Evolutionary conservation across 2,113 vertebrate genomes (phyloP), one percentile per base, ranked within the genome.

Genomic region (Hemiprocne comata): DNA sequence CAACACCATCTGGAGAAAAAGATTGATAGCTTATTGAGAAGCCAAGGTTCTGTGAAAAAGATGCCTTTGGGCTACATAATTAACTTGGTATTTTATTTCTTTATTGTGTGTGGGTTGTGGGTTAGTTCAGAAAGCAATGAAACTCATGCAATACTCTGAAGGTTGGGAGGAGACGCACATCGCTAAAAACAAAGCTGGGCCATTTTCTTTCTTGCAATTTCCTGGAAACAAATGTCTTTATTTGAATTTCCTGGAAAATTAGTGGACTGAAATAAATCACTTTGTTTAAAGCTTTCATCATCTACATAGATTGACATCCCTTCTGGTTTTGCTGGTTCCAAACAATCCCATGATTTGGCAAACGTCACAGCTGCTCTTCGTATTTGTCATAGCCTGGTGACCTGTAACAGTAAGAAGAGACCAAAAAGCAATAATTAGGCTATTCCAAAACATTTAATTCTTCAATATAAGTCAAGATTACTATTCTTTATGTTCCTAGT

Each of bases 1-100:
- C 88, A 95, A 75, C 65, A 83, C 69, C 85, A 86, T 94, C 90
- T 96, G 95, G 75, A 95, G 61, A 44, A 93, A 80, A 77, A 78
- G 72, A 90, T 26, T 91, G 82, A 95, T 94, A 65, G 48, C 11
- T 77, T 87, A 78, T 76, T 80, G 90, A 65, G 73, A 85, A 95
- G 72, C 65, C 44, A 72, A 60, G 19, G 67, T 44, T 84, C 87
- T 95, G 57, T 93, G 90, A 85, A 78, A 86, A 71, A 86, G 44
- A 75, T 77, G 70, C 83, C 85, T 78, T 65, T 75, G 48, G 53
- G 85, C 85, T 95, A 85, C 31, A 28, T 31, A 48, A 91, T 88
- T 90, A 95, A 71, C 65, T 88, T 71, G 53, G 66, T 67, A 60
- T 93, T 90, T 87, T 83, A 72, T 77, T 78, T 92, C 72, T 93